Percentiles rank a stretch among this genome's conserved stretches.
These are phyloP conservation scores for Liopterus haemorrhoidalis DNA, from an alignment of 2,888 invertebrate genomes.

Conservation along the genomic window DNA sequence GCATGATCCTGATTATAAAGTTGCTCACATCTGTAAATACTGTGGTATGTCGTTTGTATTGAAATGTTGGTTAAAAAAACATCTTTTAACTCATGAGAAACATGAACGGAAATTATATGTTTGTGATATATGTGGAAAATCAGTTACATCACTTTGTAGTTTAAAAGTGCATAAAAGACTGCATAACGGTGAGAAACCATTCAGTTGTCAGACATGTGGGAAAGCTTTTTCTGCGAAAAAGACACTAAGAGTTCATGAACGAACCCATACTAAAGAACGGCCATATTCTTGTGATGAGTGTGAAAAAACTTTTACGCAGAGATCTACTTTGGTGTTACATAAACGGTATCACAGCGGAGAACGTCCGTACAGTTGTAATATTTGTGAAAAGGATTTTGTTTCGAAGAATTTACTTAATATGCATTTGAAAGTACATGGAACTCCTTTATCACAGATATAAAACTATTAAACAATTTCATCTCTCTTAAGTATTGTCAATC, in stretches of 20 bases:
- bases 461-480: no score
- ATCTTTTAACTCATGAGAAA: conserved; percentile 42
- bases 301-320: conserved; percentile 20
- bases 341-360: conserved; percentile 51
- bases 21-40: no score
- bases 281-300: conserved; percentile 37
- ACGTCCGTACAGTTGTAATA: conserved; percentile 48
- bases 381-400: conserved; percentile 36
- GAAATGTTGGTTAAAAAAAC: no score
- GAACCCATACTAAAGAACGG: conserved; percentile 52
- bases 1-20: conserved; percentile 16
- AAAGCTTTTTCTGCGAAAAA: conserved; percentile 33
- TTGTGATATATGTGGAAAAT: conserved; percentile 47
- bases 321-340: conserved; percentile 37
- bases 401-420: conserved; percentile 41
- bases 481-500: no score
- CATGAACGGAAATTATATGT: conserved; percentile 41
- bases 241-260: conserved; percentile 48
- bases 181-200: conserved; percentile 45
- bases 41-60: no score
- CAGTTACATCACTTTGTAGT: conserved; percentile 45
- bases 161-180: conserved; percentile 46
- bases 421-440: conserved; percentile 38
- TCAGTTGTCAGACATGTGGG: conserved; percentile 9
- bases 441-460: conserved; percentile 7